Evolutionary conservation across 53 echinoderm and acorn worm genomes (phyloP).

Genomic region (Mesocentrotus franciscanus): DNA sequence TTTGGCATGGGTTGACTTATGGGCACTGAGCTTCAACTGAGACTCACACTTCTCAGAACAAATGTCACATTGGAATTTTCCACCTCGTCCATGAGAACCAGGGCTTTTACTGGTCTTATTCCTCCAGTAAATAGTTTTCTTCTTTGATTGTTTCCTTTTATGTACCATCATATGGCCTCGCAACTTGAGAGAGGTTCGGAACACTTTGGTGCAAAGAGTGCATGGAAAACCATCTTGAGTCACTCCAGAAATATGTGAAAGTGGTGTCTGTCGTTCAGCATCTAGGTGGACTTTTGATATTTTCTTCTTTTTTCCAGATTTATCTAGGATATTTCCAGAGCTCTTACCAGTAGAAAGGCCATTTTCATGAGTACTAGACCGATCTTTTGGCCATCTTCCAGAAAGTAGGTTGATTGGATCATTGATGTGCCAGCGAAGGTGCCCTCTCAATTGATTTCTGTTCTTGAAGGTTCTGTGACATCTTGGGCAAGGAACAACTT

Average conservation of each 20-base stretch:
- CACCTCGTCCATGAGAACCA: neutral
- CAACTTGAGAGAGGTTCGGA: constrained; percentile 53
- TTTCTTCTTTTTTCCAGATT: constrained; percentile 12
- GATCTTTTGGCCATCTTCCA: constrained; percentile 52
- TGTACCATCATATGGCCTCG: constrained; percentile 67
- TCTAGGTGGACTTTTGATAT: constrained; percentile 7
- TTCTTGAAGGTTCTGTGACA: constrained; percentile 59
- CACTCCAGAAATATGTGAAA: neutral
- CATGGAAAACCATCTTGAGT: constrained; percentile 7
- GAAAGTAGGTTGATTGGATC: constrained; percentile 55
- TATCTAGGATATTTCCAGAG: neutral
- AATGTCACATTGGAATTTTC: constrained; percentile 46
- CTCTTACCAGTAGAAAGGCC: neutral
- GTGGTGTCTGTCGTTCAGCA: neutral
- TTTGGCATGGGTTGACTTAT: constrained; percentile 30
- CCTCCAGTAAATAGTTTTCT: constrained; percentile 15
- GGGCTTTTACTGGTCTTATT: constrained; percentile 21
- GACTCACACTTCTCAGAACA: constrained; percentile 35
- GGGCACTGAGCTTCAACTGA: constrained; percentile 35
- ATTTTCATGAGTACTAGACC: neutral
- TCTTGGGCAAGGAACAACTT: constrained; percentile 49
- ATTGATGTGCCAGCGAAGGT: constrained; percentile 60
- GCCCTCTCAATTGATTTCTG: constrained; percentile 55
- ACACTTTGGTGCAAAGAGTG: constrained; percentile 47
- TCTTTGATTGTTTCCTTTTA: constrained; percentile 50